Percentiles rank a stretch among this genome's conserved stretches.
Evolutionary conservation across 2,797 vertebrate genomes (phyloP).

Genomic region (Acestrorhynchus altus): DNA sequence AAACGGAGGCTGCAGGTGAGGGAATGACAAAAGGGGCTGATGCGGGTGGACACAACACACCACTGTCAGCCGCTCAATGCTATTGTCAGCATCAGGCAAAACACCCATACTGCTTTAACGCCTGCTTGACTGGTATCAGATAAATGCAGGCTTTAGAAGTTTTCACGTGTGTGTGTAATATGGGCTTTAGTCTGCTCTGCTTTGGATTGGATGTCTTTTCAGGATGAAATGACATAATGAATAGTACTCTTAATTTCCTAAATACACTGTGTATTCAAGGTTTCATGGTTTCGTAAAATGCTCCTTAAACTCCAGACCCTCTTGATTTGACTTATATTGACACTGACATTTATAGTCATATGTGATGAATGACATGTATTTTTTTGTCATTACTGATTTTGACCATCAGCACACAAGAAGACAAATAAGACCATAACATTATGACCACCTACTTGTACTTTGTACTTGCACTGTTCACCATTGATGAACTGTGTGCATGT

Average conservation of each 20-base stretch:
- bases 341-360: background rate
- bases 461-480: no score
- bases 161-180: constrained; percentile 19
- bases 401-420: no score
- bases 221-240: background rate
- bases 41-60: background rate
- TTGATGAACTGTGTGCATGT: no score
- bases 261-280: background rate
- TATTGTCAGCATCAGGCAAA: background rate
- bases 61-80: no score
- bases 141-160: background rate
- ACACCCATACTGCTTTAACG: background rate
- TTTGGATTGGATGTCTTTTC: background rate
- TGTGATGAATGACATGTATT: background rate
- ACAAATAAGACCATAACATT: no score
- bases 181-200: background rate
- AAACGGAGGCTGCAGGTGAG: constrained; percentile 92
- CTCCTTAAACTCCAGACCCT: background rate
- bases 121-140: constrained; percentile 5
- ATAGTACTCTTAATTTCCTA: background rate
- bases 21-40: background rate
- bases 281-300: no score
- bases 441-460: no score
- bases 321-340: background rate
- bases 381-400: no score